A percentile compares a stretch with the other conserved stretches of the same genome.
These are phyloP conservation scores for Trachemys scripta DNA, from an alignment of 2,113 vertebrate genomes.

Conservation along the genomic window DNA sequence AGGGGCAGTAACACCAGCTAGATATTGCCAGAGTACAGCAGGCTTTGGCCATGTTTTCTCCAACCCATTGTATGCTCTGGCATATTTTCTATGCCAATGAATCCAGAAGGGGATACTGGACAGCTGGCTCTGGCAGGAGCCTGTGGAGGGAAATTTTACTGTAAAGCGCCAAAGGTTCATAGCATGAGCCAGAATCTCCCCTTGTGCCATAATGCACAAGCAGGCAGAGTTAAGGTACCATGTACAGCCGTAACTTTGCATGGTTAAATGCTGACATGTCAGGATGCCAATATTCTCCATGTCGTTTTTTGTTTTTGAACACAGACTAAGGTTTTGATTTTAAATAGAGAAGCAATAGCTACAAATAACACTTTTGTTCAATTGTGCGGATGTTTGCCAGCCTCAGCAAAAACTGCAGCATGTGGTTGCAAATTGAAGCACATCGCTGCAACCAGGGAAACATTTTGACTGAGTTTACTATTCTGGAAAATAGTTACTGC, in stretches of 20 bases:
- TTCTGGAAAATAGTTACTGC: slow-evolving; percentile 56
- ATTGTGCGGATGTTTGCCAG: background rate
- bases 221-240: background rate
- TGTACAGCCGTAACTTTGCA: background rate
- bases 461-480: slow-evolving; percentile 28
- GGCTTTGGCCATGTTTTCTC: background rate
- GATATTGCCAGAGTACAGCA: background rate
- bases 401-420: slow-evolving; percentile 2
- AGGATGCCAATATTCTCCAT: background rate
- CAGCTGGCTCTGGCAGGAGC: background rate
- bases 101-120: background rate
- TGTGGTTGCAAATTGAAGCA: slow-evolving; percentile 28
- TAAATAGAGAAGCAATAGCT: background rate
- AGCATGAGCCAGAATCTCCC: background rate
- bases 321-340: background rate
- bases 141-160: background rate
- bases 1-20: background rate
- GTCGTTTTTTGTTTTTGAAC: background rate
- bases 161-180: background rate
- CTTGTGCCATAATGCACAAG: background rate
- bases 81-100: background rate
- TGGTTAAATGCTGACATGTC: background rate
- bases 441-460: slow-evolving; percentile 48
- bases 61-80: background rate
- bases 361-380: slow-evolving; percentile 6